These are phyloP conservation scores for Drosophila setifemur DNA, from an alignment of 1,140 invertebrate species.

Conservation along the genomic window DNA sequence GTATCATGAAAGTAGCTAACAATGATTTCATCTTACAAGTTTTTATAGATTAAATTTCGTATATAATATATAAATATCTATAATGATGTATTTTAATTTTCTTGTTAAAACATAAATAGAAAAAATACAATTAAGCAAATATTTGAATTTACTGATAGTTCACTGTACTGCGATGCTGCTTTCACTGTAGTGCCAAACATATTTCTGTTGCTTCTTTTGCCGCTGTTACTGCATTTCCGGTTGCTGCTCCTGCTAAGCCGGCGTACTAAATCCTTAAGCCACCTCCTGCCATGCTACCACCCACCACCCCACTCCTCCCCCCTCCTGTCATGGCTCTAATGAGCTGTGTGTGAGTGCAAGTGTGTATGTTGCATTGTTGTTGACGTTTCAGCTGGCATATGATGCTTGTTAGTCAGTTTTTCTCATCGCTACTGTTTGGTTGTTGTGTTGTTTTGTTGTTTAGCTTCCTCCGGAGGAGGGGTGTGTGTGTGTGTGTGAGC, in stretches of 20 bases:
- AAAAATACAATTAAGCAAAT: too few relatives aligned
- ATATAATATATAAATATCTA: too few relatives aligned
- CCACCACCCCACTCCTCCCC: neutral
- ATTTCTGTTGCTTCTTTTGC: constrained; percentile 6
- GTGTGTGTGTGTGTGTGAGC: neutral
- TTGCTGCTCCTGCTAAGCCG: constrained; percentile 57
- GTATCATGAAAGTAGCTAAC: too few relatives aligned
- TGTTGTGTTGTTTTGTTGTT: constrained; percentile 27
- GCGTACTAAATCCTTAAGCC: constrained; percentile 57
- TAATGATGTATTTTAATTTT: too few relatives aligned
- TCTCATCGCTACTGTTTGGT: constrained; percentile 37
- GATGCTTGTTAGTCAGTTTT: constrained; percentile 79
- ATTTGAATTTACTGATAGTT: too few relatives aligned
- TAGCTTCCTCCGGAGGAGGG: constrained; percentile 35
- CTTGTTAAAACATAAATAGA: too few relatives aligned
- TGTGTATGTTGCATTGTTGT: constrained; percentile 63
- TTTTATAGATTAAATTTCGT: too few relatives aligned
- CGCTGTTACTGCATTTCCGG: constrained; percentile 43
- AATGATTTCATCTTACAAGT: too few relatives aligned
- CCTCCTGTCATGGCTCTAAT: constrained; percentile 61
- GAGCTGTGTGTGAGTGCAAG: constrained; percentile 52
- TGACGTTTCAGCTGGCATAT: constrained; percentile 77
- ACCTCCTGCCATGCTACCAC: neutral
- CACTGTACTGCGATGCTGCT: neutral
- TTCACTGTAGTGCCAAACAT: neutral